phyloP scores from a whole-genome alignment of 2,888 invertebrate species.

The Sarcophaga carnaria region DNA sequence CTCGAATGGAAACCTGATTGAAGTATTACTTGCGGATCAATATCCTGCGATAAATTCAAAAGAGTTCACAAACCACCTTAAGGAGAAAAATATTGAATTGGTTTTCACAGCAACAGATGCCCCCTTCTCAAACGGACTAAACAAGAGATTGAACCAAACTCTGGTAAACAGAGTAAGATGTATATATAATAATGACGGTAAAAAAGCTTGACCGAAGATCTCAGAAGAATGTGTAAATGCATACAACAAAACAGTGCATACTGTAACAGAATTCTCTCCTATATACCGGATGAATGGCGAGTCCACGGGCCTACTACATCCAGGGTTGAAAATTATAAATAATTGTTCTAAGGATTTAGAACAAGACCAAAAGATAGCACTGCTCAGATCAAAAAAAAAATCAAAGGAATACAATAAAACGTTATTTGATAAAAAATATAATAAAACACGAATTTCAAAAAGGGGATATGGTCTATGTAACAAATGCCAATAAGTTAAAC shows the following conservation, averaged over 20 bases:
- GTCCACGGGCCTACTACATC: conserved; percentile 41
- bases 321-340: conserved; percentile 62
- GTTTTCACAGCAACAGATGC: conserved; percentile 64
- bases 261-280: conserved; percentile 58
- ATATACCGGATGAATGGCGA: conserved; percentile 53
- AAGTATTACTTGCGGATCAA: conserved; percentile 70
- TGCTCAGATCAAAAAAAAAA: too few species aligned
- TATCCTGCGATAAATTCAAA: conserved; percentile 76
- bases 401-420: too few species aligned
- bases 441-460: conserved; percentile 38
- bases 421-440: conserved; percentile 50
- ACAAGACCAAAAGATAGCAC: too few species aligned
- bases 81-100: conserved; percentile 64
- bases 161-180: conserved; percentile 66
- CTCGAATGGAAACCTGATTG: conserved; percentile 49
- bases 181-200: conserved; percentile 56
- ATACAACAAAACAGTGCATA: conserved; percentile 54
- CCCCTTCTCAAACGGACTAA: conserved; percentile 65
- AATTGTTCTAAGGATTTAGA: not conserved
- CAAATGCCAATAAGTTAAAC: conserved; percentile 64
- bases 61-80: conserved; percentile 74
- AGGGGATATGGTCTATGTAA: conserved; percentile 59
- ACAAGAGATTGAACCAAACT: conserved; percentile 63
- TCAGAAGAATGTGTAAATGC: conserved; percentile 53
- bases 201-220: conserved; percentile 58